Base-by-base conservation (phyloP, 2,888 invertebrate genomes). In the Sarcophaga subvicina region DNA sequence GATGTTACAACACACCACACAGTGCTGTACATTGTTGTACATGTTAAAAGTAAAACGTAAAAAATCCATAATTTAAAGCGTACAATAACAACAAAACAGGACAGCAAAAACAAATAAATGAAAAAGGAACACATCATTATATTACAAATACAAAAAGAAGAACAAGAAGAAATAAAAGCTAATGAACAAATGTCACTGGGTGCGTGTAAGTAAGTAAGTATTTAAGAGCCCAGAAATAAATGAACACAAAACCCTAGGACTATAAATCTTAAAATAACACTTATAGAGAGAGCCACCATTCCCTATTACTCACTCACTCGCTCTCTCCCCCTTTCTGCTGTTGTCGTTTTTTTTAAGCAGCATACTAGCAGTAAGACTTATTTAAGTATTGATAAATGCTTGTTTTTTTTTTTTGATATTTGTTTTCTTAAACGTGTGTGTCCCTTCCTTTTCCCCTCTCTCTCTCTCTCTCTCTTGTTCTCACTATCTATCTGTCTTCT, bases 221-320 rank as follows among this genome's bases (percentile, higher is more conserved):
- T 17, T 54, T 54, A 54, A 54, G 54, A 54, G 64, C 22, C 17
- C 54, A 14, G 10, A 60, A 37, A 54, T 25, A 83, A 83, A 78
- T 77, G 66, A 83, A 72, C 60, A 83, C 47, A 66, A 78, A 83
- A 83, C 62, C 45, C 17, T 49, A 25, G 37, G 64, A 12, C 78
- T 20, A 83, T 83, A 83, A 83, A 83, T 83, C 83, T 83, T 79
- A 67, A 69, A 83, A 78, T 79, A 79, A 73, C 78, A 73, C 83
- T 83, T 83, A 73, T 83, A 37, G 37, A 37, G 8, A 37, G 37
- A 37, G 37, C 72, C 66, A 14, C 27, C 54, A 66, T 14, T 59
- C 37, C 22, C 20, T 60, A 14, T 54, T 67, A n/a, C 45, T 67
- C 17, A 54, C 17, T 14, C 12, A 17, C 5, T 2, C 17, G 4